These are phyloP conservation scores for Mycetomoellerius zeteki DNA, from an alignment of 1,140 invertebrate species.

Conservation along the genomic window DNA sequence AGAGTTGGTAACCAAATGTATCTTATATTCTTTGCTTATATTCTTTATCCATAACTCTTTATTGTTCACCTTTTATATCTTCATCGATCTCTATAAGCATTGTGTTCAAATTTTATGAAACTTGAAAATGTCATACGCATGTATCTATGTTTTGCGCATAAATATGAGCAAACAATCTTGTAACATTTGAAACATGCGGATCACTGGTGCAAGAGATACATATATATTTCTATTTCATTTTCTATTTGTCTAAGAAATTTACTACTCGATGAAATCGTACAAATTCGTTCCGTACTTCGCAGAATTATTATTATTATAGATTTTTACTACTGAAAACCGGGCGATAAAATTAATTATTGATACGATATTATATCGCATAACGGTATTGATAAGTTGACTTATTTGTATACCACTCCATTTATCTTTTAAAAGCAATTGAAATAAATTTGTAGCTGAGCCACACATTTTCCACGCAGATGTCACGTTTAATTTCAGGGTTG, in stretches of 20 bases:
- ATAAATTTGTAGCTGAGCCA: no score
- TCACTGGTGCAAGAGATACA: no score
- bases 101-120: background rate
- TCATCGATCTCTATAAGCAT: background rate
- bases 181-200: background rate
- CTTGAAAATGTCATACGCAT: background rate
- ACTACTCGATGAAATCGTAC: background rate
- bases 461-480: no score
- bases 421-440: no score
- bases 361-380: conserved; percentile 38
- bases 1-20: conserved; percentile 5
- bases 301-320: conserved; percentile 4
- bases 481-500: no score
- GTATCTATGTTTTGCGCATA: background rate
- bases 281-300: background rate
- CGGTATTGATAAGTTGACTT: conserved; percentile 23
- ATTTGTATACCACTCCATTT: background rate
- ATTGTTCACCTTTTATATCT: background rate
- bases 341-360: background rate
- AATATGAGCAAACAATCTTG: background rate
- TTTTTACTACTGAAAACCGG: conserved; percentile 7
- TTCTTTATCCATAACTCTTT: background rate
- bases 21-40: background rate
- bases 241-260: background rate
- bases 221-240: background rate